phyloP scores from a whole-genome alignment of 2,113 vertebrate species.

The Oryzias melastigma region DNA sequence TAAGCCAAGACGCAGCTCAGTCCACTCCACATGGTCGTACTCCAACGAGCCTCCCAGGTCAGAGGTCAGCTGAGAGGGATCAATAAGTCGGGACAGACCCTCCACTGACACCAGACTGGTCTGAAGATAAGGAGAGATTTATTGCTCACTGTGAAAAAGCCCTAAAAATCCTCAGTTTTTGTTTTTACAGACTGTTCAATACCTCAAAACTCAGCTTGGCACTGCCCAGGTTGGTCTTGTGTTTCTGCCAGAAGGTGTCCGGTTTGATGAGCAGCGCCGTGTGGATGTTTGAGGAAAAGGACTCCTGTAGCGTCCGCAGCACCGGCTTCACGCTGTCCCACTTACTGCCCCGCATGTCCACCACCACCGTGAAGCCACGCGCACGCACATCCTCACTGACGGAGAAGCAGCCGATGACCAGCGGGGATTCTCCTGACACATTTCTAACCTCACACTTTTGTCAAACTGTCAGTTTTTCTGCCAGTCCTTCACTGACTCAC shows the following conservation, averaged over 20 bases:
- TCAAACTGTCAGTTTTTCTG: not conserved
- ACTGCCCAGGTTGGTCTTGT: conserved; percentile 98
- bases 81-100: conserved; percentile 92
- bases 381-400: conserved; percentile 95
- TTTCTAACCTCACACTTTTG: not conserved
- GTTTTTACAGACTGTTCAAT: not conserved
- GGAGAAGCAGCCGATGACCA: not conserved
- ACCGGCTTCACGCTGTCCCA: conserved; percentile 99
- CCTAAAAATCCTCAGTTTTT: not conserved
- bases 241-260: conserved; percentile 99
- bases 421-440: not conserved
- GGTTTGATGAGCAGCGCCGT: conserved; percentile 98
- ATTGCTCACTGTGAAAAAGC: not conserved
- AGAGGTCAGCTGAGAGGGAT: conserved; percentile 93
- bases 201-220: conserved; percentile 99
- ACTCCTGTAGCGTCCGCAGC: conserved; percentile 94
- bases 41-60: conserved; percentile 96
- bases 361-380: conserved; percentile 97
- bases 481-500: not conserved
- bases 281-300: conserved; percentile 93
- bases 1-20: conserved; percentile 91
- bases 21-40: conserved; percentile 98
- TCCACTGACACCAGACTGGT: conserved; percentile 98
- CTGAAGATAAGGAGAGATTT: conserved; percentile 61
- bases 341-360: conserved; percentile 98